These are phyloP conservation scores for Liopterus haemorrhoidalis DNA, from an alignment of 2,888 invertebrate genomes.

Conservation along the genomic window DNA sequence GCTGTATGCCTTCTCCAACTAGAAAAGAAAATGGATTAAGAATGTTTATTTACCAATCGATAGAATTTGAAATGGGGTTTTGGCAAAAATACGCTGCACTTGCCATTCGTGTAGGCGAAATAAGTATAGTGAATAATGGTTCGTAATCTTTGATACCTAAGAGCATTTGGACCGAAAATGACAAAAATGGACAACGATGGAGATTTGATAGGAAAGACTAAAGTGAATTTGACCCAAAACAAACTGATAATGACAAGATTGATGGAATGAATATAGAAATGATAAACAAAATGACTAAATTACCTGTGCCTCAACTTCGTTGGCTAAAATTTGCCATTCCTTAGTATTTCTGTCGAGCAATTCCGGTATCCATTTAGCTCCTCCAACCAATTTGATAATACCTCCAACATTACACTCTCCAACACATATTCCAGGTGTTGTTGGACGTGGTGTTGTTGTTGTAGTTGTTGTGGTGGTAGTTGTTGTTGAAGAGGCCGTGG, in stretches of 20 bases:
- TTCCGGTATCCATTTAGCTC: conserved; percentile 79
- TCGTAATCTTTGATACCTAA: no score
- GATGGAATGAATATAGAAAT: neutral
- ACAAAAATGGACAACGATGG: no score
- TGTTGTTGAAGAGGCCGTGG: conserved; percentile 55
- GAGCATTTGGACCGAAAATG: no score
- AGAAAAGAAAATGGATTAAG: conserved; percentile 45
- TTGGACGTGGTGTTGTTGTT: conserved; percentile 63
- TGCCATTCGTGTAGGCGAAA: no score
- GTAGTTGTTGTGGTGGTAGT: conserved; percentile 66
- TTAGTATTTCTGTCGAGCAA: conserved; percentile 77
- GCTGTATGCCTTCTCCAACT: conserved; percentile 79
- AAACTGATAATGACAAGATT: no score
- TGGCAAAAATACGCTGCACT: no score
- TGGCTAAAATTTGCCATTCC: conserved; percentile 78
- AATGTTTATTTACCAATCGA: no score
- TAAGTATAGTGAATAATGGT: no score
- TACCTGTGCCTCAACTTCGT: conserved; percentile 76
- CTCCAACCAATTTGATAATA: conserved; percentile 76
- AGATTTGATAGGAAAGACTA: no score
- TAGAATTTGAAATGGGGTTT: no score
- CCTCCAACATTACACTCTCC: conserved; percentile 79
- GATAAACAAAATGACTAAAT: no score
- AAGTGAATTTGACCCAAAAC: no score
- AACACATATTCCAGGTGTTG: conserved; percentile 72